Conservation (phyloP, 2,113 vertebrate genomes). For the Tragulus kanchil region DNA sequence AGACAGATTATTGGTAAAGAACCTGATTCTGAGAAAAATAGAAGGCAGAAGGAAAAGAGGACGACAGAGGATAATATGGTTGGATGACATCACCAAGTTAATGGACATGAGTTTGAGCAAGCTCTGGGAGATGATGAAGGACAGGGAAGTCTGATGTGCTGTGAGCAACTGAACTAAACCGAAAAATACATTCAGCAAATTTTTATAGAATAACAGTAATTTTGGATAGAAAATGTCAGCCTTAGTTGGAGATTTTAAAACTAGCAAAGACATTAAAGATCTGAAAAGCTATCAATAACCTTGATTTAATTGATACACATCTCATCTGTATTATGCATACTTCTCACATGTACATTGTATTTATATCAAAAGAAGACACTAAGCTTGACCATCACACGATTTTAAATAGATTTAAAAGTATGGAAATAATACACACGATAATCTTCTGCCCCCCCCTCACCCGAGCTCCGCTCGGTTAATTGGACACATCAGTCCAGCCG, state of each 20-base stretch:
- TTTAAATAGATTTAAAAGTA: not conserved
- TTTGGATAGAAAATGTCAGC: not conserved
- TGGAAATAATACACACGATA: not conserved
- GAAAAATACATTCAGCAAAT: not conserved
- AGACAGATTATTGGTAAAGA: no score
- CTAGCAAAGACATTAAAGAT: not conserved
- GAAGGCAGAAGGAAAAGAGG: no score
- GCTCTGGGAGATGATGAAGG: no score
- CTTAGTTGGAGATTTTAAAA: not conserved
- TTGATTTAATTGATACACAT: not conserved
- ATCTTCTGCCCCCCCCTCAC: no score
- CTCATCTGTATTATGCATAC: not conserved
- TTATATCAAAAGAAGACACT: not conserved
- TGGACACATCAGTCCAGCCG: no score
- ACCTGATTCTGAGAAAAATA: no score
- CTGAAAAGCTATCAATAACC: not conserved
- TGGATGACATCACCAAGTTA: no score
- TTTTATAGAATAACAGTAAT: not conserved
- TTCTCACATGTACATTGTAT: not conserved
- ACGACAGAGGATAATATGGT: no score
- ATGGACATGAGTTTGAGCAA: no score
- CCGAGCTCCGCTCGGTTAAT: no score
- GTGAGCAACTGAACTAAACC: no score
- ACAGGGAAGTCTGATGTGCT: no score
- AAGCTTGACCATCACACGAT: not conserved